These are phyloP conservation scores for Phragmatobia fuliginosa DNA, from an alignment of 2,888 invertebrate species.

Conservation along the genomic window DNA sequence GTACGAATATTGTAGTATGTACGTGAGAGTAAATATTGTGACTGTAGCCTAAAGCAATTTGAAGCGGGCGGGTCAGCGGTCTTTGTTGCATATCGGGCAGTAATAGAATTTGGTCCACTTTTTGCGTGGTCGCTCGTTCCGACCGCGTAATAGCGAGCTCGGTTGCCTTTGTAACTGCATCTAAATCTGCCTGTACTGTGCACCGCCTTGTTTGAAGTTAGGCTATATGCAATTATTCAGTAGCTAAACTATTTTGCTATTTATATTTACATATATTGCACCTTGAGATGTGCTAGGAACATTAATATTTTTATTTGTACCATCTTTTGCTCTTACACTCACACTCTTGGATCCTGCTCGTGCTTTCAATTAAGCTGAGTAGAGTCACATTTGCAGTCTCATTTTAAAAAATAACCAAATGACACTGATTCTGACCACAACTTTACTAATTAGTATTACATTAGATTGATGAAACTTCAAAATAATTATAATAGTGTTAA, in stretches of 20 bases:
- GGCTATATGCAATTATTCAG: slow-evolving; percentile 65
- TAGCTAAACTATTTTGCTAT: slow-evolving; percentile 36
- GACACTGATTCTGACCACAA: no score
- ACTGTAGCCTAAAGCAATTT: slow-evolving; percentile 85
- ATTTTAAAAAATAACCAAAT: no score
- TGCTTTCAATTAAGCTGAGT: no score
- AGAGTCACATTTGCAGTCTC: no score
- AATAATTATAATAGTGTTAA: no score
- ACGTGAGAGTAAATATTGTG: slow-evolving; percentile 80
- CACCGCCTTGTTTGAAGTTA: slow-evolving; percentile 58
- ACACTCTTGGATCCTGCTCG: no score
- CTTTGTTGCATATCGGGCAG: slow-evolving; percentile 85
- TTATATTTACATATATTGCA: background rate
- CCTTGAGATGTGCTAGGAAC: background rate
- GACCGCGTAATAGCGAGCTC: slow-evolving; percentile 79
- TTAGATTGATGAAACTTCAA: no score
- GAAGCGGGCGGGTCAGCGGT: slow-evolving; percentile 79
- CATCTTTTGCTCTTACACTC: no score
- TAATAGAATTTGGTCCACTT: slow-evolving; percentile 86
- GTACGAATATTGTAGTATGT: slow-evolving; percentile 69
- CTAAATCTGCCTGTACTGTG: slow-evolving; percentile 77
- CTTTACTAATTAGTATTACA: no score
- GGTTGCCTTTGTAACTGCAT: slow-evolving; percentile 84
- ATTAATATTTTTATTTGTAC: background rate
- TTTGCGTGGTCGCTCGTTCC: slow-evolving; percentile 78